These are phyloP conservation scores for Copidosoma aretas DNA, from an alignment of 2,888 invertebrate genomes.

Conservation along the genomic window DNA sequence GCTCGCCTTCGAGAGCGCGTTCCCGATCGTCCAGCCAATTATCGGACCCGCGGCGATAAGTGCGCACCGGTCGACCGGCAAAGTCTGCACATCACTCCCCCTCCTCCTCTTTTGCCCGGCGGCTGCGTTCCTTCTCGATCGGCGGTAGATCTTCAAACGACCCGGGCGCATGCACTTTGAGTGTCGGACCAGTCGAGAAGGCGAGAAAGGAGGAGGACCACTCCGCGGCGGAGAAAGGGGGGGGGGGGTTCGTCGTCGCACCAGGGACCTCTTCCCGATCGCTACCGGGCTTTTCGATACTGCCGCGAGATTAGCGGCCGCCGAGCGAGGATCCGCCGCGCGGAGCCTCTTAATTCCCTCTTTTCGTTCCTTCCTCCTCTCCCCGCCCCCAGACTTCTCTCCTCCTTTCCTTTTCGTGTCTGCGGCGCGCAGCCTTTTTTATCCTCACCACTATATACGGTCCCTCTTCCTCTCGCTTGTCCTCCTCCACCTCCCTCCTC, in stretches of 20 bases:
- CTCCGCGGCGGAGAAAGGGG: background rate
- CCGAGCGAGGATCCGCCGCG: slow-evolving; percentile 2
- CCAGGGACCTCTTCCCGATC: slow-evolving; percentile 37
- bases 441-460: background rate
- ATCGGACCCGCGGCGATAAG: slow-evolving; percentile 31
- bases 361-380: background rate
- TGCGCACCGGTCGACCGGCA: slow-evolving; percentile 4
- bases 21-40: slow-evolving; percentile 33
- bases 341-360: slow-evolving; percentile 39
- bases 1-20: background rate
- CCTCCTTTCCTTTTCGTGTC: background rate
- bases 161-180: background rate
- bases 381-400: background rate
- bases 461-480: background rate
- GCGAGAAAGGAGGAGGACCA: background rate
- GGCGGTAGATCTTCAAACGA: slow-evolving; percentile 2
- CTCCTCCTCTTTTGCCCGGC: background rate
- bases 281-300: slow-evolving; percentile 42
- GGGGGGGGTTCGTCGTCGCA: slow-evolving; percentile 8
- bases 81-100: background rate
- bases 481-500: background rate
- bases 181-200: background rate
- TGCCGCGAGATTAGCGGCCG: slow-evolving; percentile 33
- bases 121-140: background rate
- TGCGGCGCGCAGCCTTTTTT: background rate